A percentile compares a stretch with the other conserved stretches of the same genome.
Evolutionary conservation across 2,888 invertebrate species (phyloP).

Genomic region (Caenorhabditis uteleia): DNA sequence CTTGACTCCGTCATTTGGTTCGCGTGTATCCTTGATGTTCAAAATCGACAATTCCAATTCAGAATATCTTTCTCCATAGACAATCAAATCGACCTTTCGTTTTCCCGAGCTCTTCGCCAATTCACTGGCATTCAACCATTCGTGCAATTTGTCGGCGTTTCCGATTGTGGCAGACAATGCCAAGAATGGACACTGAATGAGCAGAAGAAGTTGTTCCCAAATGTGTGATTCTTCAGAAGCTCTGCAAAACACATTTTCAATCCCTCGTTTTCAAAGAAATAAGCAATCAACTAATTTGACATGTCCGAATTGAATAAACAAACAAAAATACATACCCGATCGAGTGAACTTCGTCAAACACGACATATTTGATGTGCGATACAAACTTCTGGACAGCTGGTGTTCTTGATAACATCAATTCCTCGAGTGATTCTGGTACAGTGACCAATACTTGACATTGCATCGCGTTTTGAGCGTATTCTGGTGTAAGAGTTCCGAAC

Average conservation of each 20-base stretch:
- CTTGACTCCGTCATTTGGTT: conserved; percentile 24
- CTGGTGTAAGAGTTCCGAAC: conserved; percentile 66
- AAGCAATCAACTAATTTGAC: background rate
- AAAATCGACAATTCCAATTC: conserved; percentile 66
- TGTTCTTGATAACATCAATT: conserved; percentile 61
- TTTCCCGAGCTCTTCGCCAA: conserved; percentile 52
- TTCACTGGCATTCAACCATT: conserved; percentile 63
- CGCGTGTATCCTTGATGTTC: conserved; percentile 53
- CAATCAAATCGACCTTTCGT: conserved; percentile 55
- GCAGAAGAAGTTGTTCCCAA: conserved; percentile 67
- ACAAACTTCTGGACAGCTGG: conserved; percentile 63
- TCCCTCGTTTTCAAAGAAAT: no score
- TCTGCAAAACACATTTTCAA: conserved; percentile 29
- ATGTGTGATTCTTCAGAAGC: conserved; percentile 62
- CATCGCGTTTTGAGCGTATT: conserved; percentile 59
- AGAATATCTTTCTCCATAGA: conserved; percentile 65
- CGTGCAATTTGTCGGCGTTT: conserved; percentile 60
- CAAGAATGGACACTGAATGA: conserved; percentile 67
- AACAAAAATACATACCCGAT: conserved; percentile 44
- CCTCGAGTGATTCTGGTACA: conserved; percentile 64
- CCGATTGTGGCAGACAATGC: conserved; percentile 68
- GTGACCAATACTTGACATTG: conserved; percentile 67
- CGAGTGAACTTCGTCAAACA: conserved; percentile 68
- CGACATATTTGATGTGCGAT: conserved; percentile 64
- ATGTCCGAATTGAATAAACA: background rate